Percentiles rank a stretch among this genome's conserved stretches.
Conservation (phyloP, 2,888 invertebrate genomes). For the Andrena trimmerana region DNA sequence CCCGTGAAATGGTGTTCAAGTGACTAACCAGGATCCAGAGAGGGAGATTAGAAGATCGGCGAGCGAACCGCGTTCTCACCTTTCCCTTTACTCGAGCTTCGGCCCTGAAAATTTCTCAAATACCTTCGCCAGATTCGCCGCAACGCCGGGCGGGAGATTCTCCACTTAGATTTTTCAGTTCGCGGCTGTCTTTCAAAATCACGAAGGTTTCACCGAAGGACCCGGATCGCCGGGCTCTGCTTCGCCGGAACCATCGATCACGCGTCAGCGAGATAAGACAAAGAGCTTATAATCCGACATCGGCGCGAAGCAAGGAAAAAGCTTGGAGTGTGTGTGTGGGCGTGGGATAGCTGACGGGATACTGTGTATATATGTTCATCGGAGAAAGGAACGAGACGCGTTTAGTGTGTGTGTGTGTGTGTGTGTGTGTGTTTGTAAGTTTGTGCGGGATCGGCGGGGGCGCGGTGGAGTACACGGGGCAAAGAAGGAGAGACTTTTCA, state of each 20-base stretch:
- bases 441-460: neutral
- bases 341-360: neutral
- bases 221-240: constrained; percentile 31
- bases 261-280: constrained; percentile 68
- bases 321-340: neutral
- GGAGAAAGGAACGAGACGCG: constrained; percentile 9
- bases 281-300: constrained; percentile 69
- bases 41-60: constrained; percentile 7
- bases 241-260: constrained; percentile 65
- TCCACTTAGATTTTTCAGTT: constrained; percentile 25
- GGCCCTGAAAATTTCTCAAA: neutral
- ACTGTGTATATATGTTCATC: neutral
- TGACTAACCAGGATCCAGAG: neutral
- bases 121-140: constrained; percentile 2
- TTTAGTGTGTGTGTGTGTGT: neutral
- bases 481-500: constrained; percentile 62
- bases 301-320: constrained; percentile 35
- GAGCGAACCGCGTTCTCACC: neutral
- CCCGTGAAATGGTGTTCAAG: neutral
- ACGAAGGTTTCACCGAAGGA: constrained; percentile 35
- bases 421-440: too few species aligned
- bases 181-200: constrained; percentile 46
- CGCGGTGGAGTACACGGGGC: neutral
- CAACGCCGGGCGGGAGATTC: neutral
- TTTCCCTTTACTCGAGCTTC: neutral